Percentiles rank a stretch among this genome's conserved stretches.
Conservation (phyloP, 2,113 vertebrate species). For the Pluvianellus socialis region DNA sequence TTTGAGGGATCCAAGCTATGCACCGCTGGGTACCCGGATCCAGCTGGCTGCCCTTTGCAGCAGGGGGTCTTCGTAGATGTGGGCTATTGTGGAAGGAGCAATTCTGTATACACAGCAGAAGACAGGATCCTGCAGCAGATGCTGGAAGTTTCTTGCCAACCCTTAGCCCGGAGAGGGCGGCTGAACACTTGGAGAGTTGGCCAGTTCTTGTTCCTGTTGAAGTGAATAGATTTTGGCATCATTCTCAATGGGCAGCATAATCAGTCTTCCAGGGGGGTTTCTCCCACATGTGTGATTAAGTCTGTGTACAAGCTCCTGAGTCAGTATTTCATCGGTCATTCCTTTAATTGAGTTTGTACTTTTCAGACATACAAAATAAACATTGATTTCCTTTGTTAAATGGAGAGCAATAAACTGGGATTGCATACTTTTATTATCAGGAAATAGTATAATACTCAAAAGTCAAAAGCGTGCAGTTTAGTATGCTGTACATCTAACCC, state of each 20-base stretch:
- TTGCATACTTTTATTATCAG: conserved; percentile 32
- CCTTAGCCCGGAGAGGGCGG: not conserved
- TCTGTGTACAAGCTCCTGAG: not conserved
- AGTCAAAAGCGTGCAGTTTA: not conserved
- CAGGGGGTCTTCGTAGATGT: not conserved
- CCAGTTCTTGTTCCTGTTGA: not conserved
- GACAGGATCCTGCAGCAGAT: not conserved
- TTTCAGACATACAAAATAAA: conserved; percentile 45
- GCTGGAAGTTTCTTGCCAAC: not conserved
- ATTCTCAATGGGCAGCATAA: not conserved
- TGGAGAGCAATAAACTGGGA: conserved; percentile 17
- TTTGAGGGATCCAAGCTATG: not conserved
- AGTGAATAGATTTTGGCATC: conserved; percentile 12
- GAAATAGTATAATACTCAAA: not conserved
- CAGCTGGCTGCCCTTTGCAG: not conserved
- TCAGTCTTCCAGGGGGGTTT: not conserved
- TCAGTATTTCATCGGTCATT: not conserved
- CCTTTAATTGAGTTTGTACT: conserved; percentile 41
- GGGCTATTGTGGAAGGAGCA: not conserved
- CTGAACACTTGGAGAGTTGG: not conserved
- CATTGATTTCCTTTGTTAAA: conserved; percentile 46
- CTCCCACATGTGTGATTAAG: not conserved
- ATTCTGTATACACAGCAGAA: not conserved
- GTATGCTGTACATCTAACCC: not conserved
- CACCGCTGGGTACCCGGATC: not conserved